phyloP scores from a whole-genome alignment of 2,113 vertebrate species.

The Upupa epops region DNA sequence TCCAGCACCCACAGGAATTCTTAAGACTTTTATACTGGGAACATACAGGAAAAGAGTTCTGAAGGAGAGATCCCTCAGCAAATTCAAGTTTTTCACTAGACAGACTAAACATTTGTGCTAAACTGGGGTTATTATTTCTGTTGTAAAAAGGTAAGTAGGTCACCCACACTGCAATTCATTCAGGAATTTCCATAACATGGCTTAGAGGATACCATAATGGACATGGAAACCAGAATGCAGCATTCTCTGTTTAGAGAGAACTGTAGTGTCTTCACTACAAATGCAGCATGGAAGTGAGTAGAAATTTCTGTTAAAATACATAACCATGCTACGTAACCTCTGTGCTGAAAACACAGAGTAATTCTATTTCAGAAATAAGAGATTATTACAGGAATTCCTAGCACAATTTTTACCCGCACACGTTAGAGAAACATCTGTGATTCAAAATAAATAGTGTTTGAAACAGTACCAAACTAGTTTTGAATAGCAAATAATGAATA shows the following conservation, averaged over 20 bases:
- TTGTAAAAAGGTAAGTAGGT: neutral
- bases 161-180: neutral
- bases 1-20: neutral
- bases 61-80: neutral
- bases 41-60: neutral
- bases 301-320: neutral
- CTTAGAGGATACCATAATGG: neutral
- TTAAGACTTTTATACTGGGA: neutral
- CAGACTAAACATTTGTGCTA: neutral
- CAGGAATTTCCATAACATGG: neutral
- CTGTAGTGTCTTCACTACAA: neutral
- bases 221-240: constrained; percentile 22
- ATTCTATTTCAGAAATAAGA: neutral
- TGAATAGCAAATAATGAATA: neutral
- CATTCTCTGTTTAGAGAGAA: neutral
- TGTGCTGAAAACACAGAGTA: neutral
- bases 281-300: neutral
- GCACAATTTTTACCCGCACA: neutral
- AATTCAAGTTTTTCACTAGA: neutral
- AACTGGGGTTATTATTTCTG: neutral
- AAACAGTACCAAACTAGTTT: neutral
- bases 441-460: neutral
- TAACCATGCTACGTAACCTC: neutral
- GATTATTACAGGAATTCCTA: neutral
- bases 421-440: neutral